phyloP scores from a whole-genome alignment of 2,797 vertebrate genomes.

The Platyrinchus mystaceus region DNA sequence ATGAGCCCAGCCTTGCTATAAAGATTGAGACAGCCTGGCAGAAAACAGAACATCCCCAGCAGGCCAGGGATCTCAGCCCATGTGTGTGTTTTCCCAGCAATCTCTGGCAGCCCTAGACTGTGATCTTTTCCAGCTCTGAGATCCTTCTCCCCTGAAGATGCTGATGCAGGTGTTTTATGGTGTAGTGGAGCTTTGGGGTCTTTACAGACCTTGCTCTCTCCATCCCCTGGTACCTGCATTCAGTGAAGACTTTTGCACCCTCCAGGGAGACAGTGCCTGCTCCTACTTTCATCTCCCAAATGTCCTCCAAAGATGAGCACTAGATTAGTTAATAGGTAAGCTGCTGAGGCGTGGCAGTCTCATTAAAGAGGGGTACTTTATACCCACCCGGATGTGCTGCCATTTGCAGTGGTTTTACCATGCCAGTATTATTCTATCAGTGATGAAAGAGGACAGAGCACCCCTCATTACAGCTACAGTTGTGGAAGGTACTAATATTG shows the following conservation, averaged over 20 bases:
- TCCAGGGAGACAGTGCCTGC: background rate
- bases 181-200: background rate
- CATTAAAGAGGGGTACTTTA: background rate
- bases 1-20: background rate
- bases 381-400: background rate
- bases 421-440: background rate
- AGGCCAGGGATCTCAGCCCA: background rate
- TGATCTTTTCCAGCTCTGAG: background rate
- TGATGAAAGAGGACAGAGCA: background rate
- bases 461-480: background rate
- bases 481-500: background rate
- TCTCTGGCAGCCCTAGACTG: background rate
- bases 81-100: fast-evolving
- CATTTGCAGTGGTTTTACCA: background rate
- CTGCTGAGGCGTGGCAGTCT: background rate
- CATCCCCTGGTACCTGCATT: background rate
- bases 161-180: background rate
- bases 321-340: background rate
- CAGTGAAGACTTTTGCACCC: background rate
- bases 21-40: background rate
- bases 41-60: background rate
- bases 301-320: background rate
- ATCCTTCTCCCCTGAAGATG: background rate
- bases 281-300: background rate
- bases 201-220: background rate